Evolutionary conservation across 2,888 invertebrate species (phyloP).

Genomic region (Tenthredo scrophulariae): DNA sequence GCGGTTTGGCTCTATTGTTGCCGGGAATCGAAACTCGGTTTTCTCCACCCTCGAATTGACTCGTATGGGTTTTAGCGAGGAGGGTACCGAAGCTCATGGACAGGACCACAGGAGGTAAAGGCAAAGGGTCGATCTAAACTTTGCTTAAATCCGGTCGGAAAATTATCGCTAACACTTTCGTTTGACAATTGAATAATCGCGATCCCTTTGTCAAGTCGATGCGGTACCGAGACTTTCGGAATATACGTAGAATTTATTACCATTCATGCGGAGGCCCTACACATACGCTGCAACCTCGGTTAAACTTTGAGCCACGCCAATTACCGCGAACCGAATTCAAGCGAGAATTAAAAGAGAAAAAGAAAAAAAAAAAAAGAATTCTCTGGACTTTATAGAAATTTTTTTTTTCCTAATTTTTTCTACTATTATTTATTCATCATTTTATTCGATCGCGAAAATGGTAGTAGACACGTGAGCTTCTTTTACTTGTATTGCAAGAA

Average conservation of each 20-base stretch:
- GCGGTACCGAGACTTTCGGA: not conserved
- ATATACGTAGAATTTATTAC: constrained; percentile 31
- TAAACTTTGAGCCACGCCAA: constrained; percentile 40
- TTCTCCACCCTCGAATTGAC: constrained; percentile 28
- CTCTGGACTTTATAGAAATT: not conserved
- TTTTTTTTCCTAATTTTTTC: not conserved
- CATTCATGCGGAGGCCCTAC: constrained; percentile 3
- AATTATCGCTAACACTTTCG: constrained; percentile 48
- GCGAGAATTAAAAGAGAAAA: not conserved
- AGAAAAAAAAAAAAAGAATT: not conserved
- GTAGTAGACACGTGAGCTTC: not conserved
- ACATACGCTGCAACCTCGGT: not conserved
- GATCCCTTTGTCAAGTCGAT: constrained; percentile 48
- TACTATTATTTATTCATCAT: not conserved
- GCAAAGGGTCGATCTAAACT: constrained; percentile 38
- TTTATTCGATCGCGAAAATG: not conserved
- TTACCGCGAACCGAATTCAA: not conserved
- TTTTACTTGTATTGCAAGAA: not conserved
- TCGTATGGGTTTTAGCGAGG: not conserved
- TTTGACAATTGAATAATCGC: constrained; percentile 50
- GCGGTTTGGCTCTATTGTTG: constrained; percentile 21
- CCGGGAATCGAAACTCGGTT: constrained; percentile 23
- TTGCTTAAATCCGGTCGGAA: constrained; percentile 39
- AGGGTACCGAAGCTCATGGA: not conserved
- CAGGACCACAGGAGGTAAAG: not conserved